Percentiles rank a stretch among this genome's conserved stretches.
phyloP scores from a whole-genome alignment of 1,140 invertebrate genomes.

The Anastrepha obliqua region DNA sequence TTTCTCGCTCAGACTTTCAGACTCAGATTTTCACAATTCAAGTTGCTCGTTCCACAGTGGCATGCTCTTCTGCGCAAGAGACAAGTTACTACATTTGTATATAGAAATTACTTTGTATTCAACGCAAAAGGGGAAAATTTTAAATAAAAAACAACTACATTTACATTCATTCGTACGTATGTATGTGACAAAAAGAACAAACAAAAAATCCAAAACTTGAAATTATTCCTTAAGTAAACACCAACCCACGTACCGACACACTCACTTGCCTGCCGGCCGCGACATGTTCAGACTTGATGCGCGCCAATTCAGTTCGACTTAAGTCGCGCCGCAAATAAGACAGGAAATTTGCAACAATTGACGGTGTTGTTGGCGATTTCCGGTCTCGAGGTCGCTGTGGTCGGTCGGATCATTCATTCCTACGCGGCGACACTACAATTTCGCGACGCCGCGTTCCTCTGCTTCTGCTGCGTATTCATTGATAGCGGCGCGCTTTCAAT shows the following conservation, averaged over 20 bases:
- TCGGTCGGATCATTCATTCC: conserved; percentile 38
- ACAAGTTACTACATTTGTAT: no score
- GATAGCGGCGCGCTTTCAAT: neutral
- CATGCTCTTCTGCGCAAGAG: no score
- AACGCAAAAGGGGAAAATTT: no score
- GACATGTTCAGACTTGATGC: conserved; percentile 33
- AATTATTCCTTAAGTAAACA: neutral
- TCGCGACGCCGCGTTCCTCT: no score
- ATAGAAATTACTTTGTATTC: no score
- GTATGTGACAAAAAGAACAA: neutral
- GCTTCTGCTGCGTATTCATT: neutral
- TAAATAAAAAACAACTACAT: neutral
- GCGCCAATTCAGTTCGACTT: neutral
- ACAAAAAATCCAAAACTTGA: neutral
- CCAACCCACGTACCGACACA: neutral
- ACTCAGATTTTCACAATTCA: no score
- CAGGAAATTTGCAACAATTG: conserved; percentile 64
- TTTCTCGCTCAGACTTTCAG: no score
- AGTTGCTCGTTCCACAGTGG: no score
- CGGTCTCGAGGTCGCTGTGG: conserved; percentile 61
- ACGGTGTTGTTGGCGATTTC: conserved; percentile 65
- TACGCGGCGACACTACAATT: neutral
- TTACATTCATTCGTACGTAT: neutral
- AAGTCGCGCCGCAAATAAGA: conserved; percentile 5
- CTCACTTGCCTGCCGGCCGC: no score